Evolutionary conservation across 2,113 vertebrate species (phyloP), one percentile per base, ranked within the genome.

Genomic region (Alouatta palliata): DNA sequence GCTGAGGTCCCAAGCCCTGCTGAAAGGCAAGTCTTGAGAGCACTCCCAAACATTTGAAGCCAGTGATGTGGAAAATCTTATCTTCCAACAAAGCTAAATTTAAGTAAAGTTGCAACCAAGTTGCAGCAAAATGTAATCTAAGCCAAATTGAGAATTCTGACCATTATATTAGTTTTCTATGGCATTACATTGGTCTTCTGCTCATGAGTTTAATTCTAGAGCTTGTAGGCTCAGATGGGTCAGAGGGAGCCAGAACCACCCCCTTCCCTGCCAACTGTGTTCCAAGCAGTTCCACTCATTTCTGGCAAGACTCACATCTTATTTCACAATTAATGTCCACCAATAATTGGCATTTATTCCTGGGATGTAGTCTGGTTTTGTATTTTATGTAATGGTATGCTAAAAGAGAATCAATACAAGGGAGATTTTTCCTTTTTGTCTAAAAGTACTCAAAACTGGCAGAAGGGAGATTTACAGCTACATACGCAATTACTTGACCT

Each of bases 401-500:
- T 92, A 35, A 90, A 54, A 58, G 71, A 85, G 35, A 32, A 49
- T 43, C n/a, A 84, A 11, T 73, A 43, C 43, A 12, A 86, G 45
- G 80, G 35, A 81, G 21, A 77, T 61, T 68, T n/a, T 54, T 87
- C 9, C 47, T 82, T 43, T 93, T 93, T 75, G 64, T 25, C 37
- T 79, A 37, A 90, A 70, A 75, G 37, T 43, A 81, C 16, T 95
- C 52, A 76, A n/a, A 30, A 87, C 43, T 85, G n/a, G 40, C 25
- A 92, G 66, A 75, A 81, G 21, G 32, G 49, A 85, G 32, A 84
- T 80, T 30, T 14, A 82, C 25, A 84, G 43, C 35, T 90, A 94
- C 93, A 87, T 90, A 61, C 7, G 12, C 52, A 76, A 96, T 91
- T 90, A 73, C n/a, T 89, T 77, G 45, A 90, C 77, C 71, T 94